Conservation (phyloP, 2,888 invertebrate genomes). For the Macroteleia sp. region DNA sequence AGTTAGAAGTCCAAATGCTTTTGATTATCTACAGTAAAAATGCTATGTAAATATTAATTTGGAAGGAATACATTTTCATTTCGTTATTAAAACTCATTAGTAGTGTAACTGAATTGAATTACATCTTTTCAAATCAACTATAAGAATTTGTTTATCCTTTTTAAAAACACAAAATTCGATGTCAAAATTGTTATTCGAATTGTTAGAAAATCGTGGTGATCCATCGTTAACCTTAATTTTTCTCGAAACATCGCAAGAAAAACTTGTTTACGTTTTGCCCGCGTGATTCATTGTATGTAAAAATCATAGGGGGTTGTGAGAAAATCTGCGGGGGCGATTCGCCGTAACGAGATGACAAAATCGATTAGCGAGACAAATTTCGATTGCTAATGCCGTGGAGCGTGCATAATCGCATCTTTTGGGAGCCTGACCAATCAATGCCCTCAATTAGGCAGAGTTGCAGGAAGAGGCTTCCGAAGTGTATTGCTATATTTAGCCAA, state of each 20-base stretch:
- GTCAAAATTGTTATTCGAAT: too few species aligned
- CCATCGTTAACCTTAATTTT: background rate
- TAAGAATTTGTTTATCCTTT: too few species aligned
- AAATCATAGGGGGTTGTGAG: constrained; percentile 44
- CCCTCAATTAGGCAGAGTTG: constrained; percentile 74
- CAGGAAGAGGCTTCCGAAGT: constrained; percentile 65
- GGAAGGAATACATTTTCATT: too few species aligned
- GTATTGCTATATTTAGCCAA: constrained; percentile 68
- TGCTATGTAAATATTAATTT: too few species aligned
- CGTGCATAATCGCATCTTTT: constrained; percentile 77
- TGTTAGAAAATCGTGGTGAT: too few species aligned
- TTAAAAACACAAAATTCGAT: too few species aligned
- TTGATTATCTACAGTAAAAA: too few species aligned
- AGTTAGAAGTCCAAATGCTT: too few species aligned
- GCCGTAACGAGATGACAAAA: constrained; percentile 59
- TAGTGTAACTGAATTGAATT: too few species aligned
- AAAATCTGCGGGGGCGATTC: constrained; percentile 53
- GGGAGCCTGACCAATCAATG: constrained; percentile 72
- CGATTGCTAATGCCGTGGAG: constrained; percentile 70
- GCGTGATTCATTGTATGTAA: constrained; percentile 37
- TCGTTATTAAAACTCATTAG: too few species aligned
- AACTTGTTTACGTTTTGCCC: constrained; percentile 48
- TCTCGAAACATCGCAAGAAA: constrained; percentile 2
- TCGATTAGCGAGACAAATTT: constrained; percentile 70
- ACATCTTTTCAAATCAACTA: too few species aligned